phyloP scores from a whole-genome alignment of 1,140 invertebrate species.

The Lerema accius region DNA sequence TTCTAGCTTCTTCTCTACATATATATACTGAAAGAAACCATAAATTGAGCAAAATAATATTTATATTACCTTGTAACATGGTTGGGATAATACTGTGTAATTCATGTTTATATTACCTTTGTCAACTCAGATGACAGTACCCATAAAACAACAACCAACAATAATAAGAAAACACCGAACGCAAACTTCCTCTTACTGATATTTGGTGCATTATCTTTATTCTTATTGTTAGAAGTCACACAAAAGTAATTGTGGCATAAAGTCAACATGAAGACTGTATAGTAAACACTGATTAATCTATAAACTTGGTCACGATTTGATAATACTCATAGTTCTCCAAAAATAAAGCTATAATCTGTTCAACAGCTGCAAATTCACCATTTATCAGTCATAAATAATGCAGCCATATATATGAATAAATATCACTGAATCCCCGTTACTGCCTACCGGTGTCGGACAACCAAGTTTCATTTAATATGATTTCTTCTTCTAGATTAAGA shows the following conservation, averaged over 20 bases:
- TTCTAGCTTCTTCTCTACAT: slow-evolving; percentile 69
- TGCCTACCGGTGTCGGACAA: background rate
- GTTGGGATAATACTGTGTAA: too few species aligned
- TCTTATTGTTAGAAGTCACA: slow-evolving; percentile 67
- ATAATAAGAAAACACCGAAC: slow-evolving; percentile 73
- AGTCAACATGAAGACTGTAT: slow-evolving; percentile 73
- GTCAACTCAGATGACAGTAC: slow-evolving; percentile 75
- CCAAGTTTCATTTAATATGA: background rate
- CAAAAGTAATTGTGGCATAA: slow-evolving; percentile 78
- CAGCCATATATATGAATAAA: background rate
- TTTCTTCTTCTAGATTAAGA: background rate
- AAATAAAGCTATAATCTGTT: slow-evolving; percentile 22
- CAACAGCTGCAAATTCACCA: slow-evolving; percentile 9
- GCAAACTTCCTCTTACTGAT: slow-evolving; percentile 68
- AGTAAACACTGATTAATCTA: slow-evolving; percentile 28
- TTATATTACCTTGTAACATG: too few species aligned
- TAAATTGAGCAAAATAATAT: too few species aligned
- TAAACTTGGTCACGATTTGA: slow-evolving; percentile 35
- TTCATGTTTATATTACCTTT: slow-evolving; percentile 60
- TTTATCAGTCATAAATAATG: background rate
- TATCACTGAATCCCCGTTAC: background rate
- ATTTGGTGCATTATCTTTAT: slow-evolving; percentile 63
- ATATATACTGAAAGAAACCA: slow-evolving; percentile 65
- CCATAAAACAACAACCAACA: slow-evolving; percentile 73
- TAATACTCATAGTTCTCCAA: slow-evolving; percentile 39